Percentiles rank a stretch among this genome's conserved stretches.
Evolutionary conservation across 2,797 vertebrate genomes (phyloP).

Genomic region (Spinus pinus): DNA sequence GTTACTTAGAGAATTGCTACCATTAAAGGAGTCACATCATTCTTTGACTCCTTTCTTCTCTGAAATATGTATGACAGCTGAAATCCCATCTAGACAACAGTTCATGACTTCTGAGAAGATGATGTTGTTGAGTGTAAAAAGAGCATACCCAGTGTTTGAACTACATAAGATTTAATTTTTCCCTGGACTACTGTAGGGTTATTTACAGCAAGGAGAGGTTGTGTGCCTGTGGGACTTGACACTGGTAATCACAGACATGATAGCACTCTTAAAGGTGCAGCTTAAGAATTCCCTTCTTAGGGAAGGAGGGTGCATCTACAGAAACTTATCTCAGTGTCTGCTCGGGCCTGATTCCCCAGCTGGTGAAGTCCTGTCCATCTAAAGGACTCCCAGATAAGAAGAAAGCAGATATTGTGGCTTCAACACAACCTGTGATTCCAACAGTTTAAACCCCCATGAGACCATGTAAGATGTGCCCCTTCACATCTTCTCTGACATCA

Average conservation of each 20-base stretch:
- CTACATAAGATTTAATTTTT: neutral
- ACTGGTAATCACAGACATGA: neutral
- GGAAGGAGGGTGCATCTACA: neutral
- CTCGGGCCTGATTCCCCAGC: neutral
- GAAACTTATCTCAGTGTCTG: neutral
- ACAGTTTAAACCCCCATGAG: neutral
- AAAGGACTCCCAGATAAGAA: neutral
- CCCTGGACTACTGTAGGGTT: neutral
- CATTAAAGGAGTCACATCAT: neutral
- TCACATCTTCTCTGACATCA: neutral
- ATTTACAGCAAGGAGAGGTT: neutral
- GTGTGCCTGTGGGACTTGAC: neutral
- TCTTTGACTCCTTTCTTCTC: neutral
- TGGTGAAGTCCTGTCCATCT: neutral
- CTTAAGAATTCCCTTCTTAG: neutral
- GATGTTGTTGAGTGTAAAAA: neutral
- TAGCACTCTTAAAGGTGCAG: neutral
- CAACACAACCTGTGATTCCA: neutral
- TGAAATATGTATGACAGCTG: neutral
- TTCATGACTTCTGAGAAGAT: neutral
- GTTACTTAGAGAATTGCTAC: neutral
- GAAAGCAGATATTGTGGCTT: neutral
- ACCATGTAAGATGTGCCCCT: neutral
- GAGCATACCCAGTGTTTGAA: neutral
- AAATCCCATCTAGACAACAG: neutral